Evolutionary conservation across 2,888 invertebrate genomes (phyloP).

Genomic region (Quadroppia sp.): DNA sequence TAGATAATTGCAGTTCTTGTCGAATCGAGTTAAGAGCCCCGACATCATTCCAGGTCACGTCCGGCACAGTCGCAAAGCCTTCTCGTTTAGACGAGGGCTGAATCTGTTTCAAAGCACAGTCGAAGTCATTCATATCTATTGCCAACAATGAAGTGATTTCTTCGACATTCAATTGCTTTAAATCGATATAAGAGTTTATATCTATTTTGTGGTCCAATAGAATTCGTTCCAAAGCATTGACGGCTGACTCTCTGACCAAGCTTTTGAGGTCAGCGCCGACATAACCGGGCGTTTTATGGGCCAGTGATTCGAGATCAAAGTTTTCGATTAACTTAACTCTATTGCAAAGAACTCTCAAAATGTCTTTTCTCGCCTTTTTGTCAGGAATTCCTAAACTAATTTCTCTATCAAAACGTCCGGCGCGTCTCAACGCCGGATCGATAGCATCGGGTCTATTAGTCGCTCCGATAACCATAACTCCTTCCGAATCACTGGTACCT

Average conservation of each 20-base stretch:
- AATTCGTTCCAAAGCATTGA: conserved; percentile 73
- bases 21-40: conserved; percentile 84
- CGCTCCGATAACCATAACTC: conserved; percentile 85
- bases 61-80: conserved; percentile 95
- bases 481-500: conserved; percentile 54
- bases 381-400: conserved; percentile 90
- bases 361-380: conserved; percentile 60
- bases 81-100: conserved; percentile 93
- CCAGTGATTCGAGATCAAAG: conserved; percentile 68
- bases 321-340: conserved; percentile 65
- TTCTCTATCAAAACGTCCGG: conserved; percentile 90
- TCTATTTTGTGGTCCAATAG: conserved; percentile 28
- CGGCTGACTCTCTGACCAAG: conserved; percentile 78
- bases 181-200: neutral
- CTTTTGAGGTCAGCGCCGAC: conserved; percentile 91
- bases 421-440: conserved; percentile 84
- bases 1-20: conserved; percentile 81
- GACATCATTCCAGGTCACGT: conserved; percentile 94
- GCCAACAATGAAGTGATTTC: neutral
- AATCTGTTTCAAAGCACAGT: conserved; percentile 70
- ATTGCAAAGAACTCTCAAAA: conserved; percentile 68
- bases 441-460: conserved; percentile 88
- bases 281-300: conserved; percentile 86
- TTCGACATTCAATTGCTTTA: conserved; percentile 5
- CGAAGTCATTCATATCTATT: conserved; percentile 40